A percentile compares a stretch with the other conserved stretches of the same genome.
phyloP scores from a whole-genome alignment of 2,797 vertebrate species.

The Platyrinchus mystaceus region DNA sequence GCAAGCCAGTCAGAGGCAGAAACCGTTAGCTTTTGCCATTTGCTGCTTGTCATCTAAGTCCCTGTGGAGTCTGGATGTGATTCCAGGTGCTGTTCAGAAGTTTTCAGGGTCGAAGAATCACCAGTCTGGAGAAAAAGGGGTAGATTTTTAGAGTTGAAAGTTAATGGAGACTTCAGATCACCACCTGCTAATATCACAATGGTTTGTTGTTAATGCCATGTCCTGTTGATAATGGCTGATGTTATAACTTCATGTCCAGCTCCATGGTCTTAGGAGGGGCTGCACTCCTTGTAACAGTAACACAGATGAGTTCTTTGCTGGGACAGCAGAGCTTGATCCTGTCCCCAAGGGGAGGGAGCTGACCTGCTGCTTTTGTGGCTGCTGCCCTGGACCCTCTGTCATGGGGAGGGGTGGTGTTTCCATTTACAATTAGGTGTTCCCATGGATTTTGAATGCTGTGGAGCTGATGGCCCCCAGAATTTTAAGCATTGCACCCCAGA shows the following conservation, averaged over 20 bases:
- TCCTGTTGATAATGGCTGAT: accelerated
- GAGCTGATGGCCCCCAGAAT: accelerated
- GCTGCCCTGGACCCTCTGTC: background rate
- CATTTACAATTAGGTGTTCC: accelerated
- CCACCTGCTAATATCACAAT: accelerated
- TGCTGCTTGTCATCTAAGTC: background rate
- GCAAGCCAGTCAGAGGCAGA: background rate
- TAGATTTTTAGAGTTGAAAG: background rate
- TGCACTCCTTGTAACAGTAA: accelerated
- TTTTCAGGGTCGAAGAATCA: background rate
- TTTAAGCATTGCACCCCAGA: accelerated
- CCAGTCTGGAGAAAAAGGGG: background rate
- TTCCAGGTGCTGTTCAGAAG: background rate
- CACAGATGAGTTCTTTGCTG: accelerated
- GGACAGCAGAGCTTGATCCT: background rate
- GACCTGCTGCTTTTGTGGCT: background rate
- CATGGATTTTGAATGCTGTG: accelerated
- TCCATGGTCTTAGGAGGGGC: background rate
- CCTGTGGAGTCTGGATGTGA: background rate
- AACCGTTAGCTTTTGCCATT: background rate
- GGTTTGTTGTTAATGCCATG: accelerated
- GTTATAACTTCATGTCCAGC: accelerated
- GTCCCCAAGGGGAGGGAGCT: too few species aligned
- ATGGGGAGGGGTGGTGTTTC: accelerated
- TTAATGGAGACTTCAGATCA: background rate